Evolutionary conservation across 2,113 vertebrate genomes (phyloP), one percentile per base, ranked within the genome.

Genomic region (Prietella phreatophila): DNA sequence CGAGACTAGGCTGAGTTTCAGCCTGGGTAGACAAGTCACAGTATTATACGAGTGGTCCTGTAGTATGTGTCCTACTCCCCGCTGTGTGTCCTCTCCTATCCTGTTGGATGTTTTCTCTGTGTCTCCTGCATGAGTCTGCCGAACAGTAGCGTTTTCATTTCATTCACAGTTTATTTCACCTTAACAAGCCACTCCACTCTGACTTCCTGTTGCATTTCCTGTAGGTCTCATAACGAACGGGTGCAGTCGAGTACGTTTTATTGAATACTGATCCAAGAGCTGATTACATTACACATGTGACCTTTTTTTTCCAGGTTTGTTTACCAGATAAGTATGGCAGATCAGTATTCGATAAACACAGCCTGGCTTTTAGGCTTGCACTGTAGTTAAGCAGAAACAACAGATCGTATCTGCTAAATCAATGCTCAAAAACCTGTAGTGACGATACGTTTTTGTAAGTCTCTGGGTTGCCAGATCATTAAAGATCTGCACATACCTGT

Each of bases 401-500:
- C 33, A 39, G 0, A 27, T 39, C 20, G 1, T 19, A 60, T 19
- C 47, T 55, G 76, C 22, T 36, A 27, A 42, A 42, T 25, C 11
- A 3, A 22, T 81, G 73, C 42, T 20, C 3, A 33, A 80, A 33
- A 56, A 80, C 39, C 56, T 22, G n/a, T 61, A 60, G 80, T 27
- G 56, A 53, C 9, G 19, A 84, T 13, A 69, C 65, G 22, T 13
- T 82, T 47, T 25, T 36, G 84, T 86, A 80, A 88, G n/a, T 58
- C 30, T 89, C 85, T 75, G 36, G 42, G 69, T 89, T 82, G 82
- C 80, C 75, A 89, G 86, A 82, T 90, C 83, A 82, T 85, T 88
- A 90, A 88, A 91, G 90, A 76, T 85, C 89, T 90, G 75, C 63
- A 22, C 56, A 87, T 60, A 82, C 36, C 73, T 84, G 87, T 65